A percentile compares a stretch with the other conserved stretches of the same genome.
Evolutionary conservation across 2,797 vertebrate genomes (phyloP).

Genomic region (Natrix natrix): DNA sequence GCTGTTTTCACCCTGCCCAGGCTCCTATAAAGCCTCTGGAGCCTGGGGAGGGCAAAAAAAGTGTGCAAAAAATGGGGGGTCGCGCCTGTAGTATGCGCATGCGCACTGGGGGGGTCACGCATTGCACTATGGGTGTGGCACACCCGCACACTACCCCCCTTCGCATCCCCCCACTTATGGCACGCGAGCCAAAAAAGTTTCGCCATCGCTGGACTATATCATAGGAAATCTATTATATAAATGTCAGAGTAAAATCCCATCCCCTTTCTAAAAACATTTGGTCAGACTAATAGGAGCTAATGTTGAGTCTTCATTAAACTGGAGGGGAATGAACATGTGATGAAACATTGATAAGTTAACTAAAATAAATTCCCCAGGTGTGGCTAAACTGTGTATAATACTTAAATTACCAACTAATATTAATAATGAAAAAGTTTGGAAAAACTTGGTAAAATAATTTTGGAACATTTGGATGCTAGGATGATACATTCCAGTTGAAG

Average conservation of each 20-base stretch:
- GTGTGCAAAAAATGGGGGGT: too few species aligned
- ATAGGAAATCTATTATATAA: conserved; percentile 26
- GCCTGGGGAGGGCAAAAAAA: too few species aligned
- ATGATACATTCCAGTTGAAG: not conserved
- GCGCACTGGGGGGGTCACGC: too few species aligned
- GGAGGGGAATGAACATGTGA: not conserved
- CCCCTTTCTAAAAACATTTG: not conserved
- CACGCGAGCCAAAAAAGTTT: too few species aligned
- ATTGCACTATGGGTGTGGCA: too few species aligned
- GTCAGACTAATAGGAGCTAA: not conserved
- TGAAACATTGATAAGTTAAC: not conserved
- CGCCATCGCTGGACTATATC: not conserved
- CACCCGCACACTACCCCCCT: too few species aligned
- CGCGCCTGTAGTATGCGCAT: too few species aligned
- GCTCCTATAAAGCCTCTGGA: too few species aligned
- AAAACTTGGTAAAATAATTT: not conserved
- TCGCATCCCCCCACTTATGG: too few species aligned
- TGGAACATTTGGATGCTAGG: not conserved
- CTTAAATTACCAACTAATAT: not conserved
- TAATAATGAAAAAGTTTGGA: not conserved
- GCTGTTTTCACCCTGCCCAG: too few species aligned
- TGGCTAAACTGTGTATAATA: not conserved
- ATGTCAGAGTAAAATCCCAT: not conserved
- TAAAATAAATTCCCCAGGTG: not conserved
- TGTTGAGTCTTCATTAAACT: not conserved